Evolutionary conservation across 2,797 vertebrate genomes (phyloP).

Genomic region (Brachymystax lenok): DNA sequence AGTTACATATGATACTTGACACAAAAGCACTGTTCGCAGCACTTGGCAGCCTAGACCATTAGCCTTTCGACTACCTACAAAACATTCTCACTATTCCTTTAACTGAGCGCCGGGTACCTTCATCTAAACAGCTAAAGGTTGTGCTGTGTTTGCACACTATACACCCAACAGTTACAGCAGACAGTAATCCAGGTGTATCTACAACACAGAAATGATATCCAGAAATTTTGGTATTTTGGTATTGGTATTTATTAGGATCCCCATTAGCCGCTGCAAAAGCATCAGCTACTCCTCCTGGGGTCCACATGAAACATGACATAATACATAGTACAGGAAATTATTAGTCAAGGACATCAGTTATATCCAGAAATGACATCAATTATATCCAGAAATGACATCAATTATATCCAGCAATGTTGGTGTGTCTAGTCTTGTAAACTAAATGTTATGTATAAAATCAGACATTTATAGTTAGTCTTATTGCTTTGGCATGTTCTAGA

Average conservation of each 20-base stretch:
- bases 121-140: background rate
- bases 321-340: too few relatives aligned
- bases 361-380: too few relatives aligned
- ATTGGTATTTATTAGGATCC: too few relatives aligned
- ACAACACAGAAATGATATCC: too few relatives aligned
- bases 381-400: background rate
- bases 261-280: too few relatives aligned
- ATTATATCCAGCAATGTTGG: background rate
- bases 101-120: background rate
- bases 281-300: too few relatives aligned
- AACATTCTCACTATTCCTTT: background rate
- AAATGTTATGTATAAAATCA: constrained; percentile 14
- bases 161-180: background rate
- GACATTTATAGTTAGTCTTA: constrained; percentile 39
- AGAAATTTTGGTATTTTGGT: too few relatives aligned
- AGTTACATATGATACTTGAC: background rate
- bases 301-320: too few relatives aligned
- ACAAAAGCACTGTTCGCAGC: background rate
- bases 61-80: background rate
- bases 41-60: background rate
- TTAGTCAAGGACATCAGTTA: too few relatives aligned
- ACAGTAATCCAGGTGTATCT: too few relatives aligned
- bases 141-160: background rate
- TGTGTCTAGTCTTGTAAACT: background rate
- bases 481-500: constrained; percentile 49